Conservation (phyloP, 2,113 vertebrate species). For the Petaurus breviceps region DNA sequence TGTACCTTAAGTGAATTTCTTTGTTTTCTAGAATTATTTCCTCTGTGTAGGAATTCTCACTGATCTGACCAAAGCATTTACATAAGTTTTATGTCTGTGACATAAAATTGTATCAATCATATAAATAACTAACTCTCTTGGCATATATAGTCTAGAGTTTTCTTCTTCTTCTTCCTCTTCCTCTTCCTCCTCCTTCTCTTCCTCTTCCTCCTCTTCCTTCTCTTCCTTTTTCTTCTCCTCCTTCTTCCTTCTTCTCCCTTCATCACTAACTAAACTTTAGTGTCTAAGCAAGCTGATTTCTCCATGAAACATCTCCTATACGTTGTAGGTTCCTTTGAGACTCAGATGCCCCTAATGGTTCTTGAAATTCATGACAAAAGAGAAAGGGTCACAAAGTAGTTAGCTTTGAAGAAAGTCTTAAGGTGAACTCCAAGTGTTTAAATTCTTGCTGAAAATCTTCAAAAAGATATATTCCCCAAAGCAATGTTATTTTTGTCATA, state of each 20-base stretch:
- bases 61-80: constrained; percentile 7
- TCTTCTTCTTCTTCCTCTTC: background rate
- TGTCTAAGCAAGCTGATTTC: background rate
- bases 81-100: constrained; percentile 36
- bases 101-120: constrained; percentile 22
- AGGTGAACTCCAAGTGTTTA: constrained; percentile 24
- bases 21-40: constrained; percentile 33
- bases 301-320: background rate
- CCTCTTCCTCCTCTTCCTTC: too few species aligned
- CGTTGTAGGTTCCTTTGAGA: background rate
- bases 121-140: constrained; percentile 18
- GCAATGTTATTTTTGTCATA: background rate
- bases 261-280: background rate
- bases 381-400: background rate
- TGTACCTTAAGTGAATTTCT: constrained; percentile 23
- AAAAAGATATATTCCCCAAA: background rate
- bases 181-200: too few species aligned
- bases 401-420: constrained; percentile 11
- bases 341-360: background rate
- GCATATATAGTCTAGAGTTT: constrained; percentile 8
- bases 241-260: too few species aligned
- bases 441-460: background rate
- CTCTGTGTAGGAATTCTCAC: constrained; percentile 8
- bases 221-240: too few species aligned
- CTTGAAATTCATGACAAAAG: background rate